Evolutionary conservation across 2,888 invertebrate species (phyloP), one percentile per base, ranked within the genome.

Genomic region (Melieria picta): DNA sequence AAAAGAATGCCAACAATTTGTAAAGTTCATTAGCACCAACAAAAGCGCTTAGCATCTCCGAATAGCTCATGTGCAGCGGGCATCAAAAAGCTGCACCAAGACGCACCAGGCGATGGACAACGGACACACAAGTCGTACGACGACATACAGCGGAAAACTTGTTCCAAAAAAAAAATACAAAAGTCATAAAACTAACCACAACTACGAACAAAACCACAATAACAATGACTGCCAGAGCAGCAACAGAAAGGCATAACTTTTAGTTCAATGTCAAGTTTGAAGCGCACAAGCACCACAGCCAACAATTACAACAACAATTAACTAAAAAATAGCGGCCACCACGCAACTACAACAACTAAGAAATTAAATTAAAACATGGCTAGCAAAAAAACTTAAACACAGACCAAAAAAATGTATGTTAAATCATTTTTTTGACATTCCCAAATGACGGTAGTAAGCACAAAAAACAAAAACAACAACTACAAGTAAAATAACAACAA

Each of bases 181-280:
- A 9, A 47, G 13, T 48, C 47, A 9, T 47, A n/a, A 45, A 4
- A 47, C 13, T 13, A 16, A 30, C 30, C 46, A 62, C 45, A 61
- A 61, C 1, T 9, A 30, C 48, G 30, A 7, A 9, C 16, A 48
- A 42, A 66, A 50, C n/a, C 16, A 42, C n/a, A 47, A 43, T 48
- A 63, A 9, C 16, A n/a, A 45, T 7, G 30, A 47, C 45, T 47
- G 16, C 30, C 46, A 62, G 46, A 61, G 46, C 5, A n/a, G 11
- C 48, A 48, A 7, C 4, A 48, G 30, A 42, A 66, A 50, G 42
- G 16, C 30, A 42, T 48, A 66, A 66, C 42, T 79, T 74, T 74
- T 77, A 69, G 68, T 69, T 81, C 82, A 82, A 82, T 82, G 82
- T 80, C 82, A 81, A 79, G 78, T 76, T 30, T 77, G 73, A 68